Evolutionary conservation across 2,113 vertebrate species (phyloP), one percentile per base, ranked within the genome.

Genomic region (Cephalopholis sonnerati): DNA sequence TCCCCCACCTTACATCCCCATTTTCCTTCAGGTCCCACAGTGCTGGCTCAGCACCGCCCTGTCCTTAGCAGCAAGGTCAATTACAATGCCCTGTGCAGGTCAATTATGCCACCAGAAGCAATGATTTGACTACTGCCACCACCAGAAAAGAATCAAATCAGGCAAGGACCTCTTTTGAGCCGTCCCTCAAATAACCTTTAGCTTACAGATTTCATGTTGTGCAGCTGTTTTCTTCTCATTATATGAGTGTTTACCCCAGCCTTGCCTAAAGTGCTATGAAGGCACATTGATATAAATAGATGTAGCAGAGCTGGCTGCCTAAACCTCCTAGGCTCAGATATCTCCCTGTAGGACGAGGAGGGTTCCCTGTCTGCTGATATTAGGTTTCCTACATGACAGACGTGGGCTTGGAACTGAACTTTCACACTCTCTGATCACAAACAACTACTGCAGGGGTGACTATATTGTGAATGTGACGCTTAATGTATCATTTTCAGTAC

Each of bases 21-120:
- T 82, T 84, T 84, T 51, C 55, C 71, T 81, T 74, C 27, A 63
- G 61, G 79, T 74, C 63, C 69, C 58, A 79, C 79, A 77, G 63
- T 91, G 93, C 91, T 94, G 87, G 70, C 86, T 94, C 92, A 92
- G 92, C 93, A 88, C 24, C 41, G 53, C 58, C 71, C 57, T 72
- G 88, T 90, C 87, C 83, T 93, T 68, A 85, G 70, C 70, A 12
- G 83, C 91, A 93, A 92, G 93, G 91, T 94, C 91, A 92, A 84
- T 92, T 86, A 83, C 82, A 3, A 22, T 65, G 69, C 55, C 68
- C 53, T 51, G 18, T 69, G 82, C 75, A 83, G 91, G 89, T 93
- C 93, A 93, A 83, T 94, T 84, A 89, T 83, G 79, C 78, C 86
- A 93, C 71, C 86, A 82, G 68, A 72, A 83, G 74, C 80, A 87